Evolutionary conservation across 1,140 invertebrate species (phyloP), one percentile per base, ranked within the genome.

Genomic region (Anthonomus grandis): DNA sequence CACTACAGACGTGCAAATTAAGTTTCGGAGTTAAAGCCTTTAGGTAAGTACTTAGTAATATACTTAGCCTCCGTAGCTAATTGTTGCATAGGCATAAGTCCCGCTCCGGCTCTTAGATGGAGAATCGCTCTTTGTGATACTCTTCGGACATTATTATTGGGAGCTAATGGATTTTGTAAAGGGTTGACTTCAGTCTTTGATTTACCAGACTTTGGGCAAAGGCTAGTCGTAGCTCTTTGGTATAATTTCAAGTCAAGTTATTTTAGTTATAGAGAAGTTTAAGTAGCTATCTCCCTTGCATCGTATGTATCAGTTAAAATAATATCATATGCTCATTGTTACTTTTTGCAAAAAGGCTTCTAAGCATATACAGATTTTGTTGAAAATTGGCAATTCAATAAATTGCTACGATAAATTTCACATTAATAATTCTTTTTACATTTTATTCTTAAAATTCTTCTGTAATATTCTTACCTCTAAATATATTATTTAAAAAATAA

Each of bases 131-230:
- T 72, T 72, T 71, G 69, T 68, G 68, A 65, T 63, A 69, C 69
- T n/a, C n/a, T 70, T 72, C 68, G 70, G 70, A 72, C 70, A 72
- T 70, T 70, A 72, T 72, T 71, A 72, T 67, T 70, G 68, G 63
- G 63, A 65, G 66, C 68, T 72, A 72, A 72, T 72, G 69, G 70
- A 72, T 70, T 70, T 69, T 70, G 68, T 67, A 67, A 72, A 72
- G 69, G 70, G 70, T 69, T 72, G 64, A 64, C 46, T 63, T 64
- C 51, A 64, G 62, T 58, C 27, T 58, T 58, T 18, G 18, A 27
- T n/a, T n/a, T n/a, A 31, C n/a, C 6, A 31, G 6, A 31, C 27
- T n/a, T 31, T n/a, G 27, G 27, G 27, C 27, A 31, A 31, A 31
- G 27, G 27, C 27, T 6, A 31, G 27, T n/a, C 6, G 27, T 6